phyloP scores from a whole-genome alignment of 2,888 invertebrate species.

The Iphiclides podalirius region DNA sequence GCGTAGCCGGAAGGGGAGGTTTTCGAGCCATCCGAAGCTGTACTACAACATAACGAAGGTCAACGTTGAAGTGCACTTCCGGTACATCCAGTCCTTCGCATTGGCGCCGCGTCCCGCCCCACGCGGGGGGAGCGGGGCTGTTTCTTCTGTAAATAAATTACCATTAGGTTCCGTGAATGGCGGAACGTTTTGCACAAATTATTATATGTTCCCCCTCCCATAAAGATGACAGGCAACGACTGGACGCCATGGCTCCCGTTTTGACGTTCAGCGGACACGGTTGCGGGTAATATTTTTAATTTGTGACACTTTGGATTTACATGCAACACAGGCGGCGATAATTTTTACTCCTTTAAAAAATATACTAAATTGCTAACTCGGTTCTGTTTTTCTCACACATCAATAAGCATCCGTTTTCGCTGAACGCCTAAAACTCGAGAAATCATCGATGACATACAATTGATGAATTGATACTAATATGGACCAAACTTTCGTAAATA shows the following conservation, averaged over 20 bases:
- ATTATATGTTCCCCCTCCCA: conserved; percentile 73
- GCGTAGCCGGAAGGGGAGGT: too few relatives aligned
- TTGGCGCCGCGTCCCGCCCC: too few relatives aligned
- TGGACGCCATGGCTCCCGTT: conserved; percentile 46
- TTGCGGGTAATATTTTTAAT: background rate
- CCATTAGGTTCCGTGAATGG: conserved; percentile 72
- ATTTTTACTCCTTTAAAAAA: conserved; percentile 9
- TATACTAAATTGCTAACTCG: too few relatives aligned
- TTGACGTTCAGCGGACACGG: conserved; percentile 55
- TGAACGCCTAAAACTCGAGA: conserved; percentile 59
- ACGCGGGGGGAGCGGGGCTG: conserved; percentile 42
- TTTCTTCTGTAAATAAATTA: conserved; percentile 75
- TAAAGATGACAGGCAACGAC: conserved; percentile 78
- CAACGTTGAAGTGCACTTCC: conserved; percentile 30
- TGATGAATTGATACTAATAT: conserved; percentile 76
- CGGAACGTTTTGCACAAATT: conserved; percentile 80
- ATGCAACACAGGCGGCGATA: too few relatives aligned
- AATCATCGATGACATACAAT: conserved; percentile 55
- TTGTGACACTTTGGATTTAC: too few relatives aligned
- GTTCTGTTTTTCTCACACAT: conserved; percentile 17
- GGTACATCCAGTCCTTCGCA: too few relatives aligned
- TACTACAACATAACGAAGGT: too few relatives aligned
- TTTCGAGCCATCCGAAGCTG: too few relatives aligned
- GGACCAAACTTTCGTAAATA: conserved; percentile 79
- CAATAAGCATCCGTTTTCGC: conserved; percentile 41